Evolutionary conservation across 2,888 invertebrate species (phyloP).

Genomic region (Chironomus riparius): DNA sequence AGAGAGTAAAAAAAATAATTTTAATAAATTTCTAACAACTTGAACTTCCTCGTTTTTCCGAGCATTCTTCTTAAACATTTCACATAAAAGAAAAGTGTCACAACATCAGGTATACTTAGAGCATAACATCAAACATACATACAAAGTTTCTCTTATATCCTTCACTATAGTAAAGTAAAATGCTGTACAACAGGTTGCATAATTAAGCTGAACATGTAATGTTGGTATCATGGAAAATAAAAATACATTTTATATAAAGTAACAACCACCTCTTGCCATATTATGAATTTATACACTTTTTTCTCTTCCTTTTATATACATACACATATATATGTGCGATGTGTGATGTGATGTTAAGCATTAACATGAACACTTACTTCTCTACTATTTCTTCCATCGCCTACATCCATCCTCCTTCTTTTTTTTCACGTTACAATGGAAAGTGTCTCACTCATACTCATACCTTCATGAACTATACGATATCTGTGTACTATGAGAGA

Average conservation of each 20-base stretch:
- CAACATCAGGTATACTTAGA: not conserved
- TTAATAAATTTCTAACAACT: no score
- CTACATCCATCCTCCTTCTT: not conserved
- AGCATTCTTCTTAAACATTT: not conserved
- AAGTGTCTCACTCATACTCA: not conserved
- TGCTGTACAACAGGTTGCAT: conserved; percentile 4
- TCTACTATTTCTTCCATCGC: not conserved
- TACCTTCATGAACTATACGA: not conserved
- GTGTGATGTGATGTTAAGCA: not conserved
- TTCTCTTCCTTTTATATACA: no score
- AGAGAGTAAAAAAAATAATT: no score
- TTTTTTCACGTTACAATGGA: not conserved
- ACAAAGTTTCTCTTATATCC: not conserved
- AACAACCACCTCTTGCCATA: not conserved
- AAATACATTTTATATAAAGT: not conserved
- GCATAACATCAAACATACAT: not conserved
- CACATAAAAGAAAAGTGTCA: not conserved
- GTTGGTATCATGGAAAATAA: not conserved
- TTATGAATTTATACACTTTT: not conserved
- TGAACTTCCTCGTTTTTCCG: no score
- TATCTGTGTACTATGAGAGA: not conserved
- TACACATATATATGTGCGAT: not conserved
- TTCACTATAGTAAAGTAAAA: not conserved
- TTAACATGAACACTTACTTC: not conserved
- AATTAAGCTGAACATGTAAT: conserved; percentile 10